phyloP scores from a whole-genome alignment of 2,888 invertebrate species.

The Ophion ellenae region DNA sequence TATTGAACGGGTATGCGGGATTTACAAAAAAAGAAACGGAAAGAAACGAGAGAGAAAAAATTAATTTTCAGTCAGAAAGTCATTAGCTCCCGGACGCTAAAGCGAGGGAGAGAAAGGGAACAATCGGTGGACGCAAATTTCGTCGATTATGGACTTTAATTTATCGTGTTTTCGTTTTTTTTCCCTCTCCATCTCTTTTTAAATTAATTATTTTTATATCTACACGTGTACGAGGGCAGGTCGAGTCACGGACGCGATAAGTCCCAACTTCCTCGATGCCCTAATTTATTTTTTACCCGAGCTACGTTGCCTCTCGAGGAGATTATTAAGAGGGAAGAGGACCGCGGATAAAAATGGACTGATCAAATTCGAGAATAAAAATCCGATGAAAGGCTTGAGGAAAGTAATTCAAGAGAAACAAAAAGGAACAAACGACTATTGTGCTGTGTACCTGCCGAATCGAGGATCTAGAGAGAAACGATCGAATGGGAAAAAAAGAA shows the following conservation, averaged over 20 bases:
- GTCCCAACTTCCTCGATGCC: background rate
- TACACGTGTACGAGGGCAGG: too few species aligned
- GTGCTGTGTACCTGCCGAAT: constrained; percentile 65
- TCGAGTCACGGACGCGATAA: background rate
- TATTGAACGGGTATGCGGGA: background rate
- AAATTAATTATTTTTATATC: too few species aligned
- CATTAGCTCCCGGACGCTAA: background rate
- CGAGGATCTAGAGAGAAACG: constrained; percentile 23
- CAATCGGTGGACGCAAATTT: background rate
- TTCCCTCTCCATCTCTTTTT: background rate
- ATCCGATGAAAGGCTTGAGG: constrained; percentile 9
- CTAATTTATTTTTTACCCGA: constrained; percentile 17
- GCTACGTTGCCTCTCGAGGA: background rate
- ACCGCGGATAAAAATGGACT: background rate
- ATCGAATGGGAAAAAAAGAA: background rate
- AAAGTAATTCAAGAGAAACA: background rate
- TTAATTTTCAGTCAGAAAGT: constrained; percentile 44
- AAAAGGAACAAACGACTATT: constrained; percentile 43
- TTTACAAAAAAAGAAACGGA: background rate
- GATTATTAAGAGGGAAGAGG: background rate
- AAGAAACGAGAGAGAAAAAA: constrained; percentile 29
- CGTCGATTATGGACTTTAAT: constrained; percentile 42
- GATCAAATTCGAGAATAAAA: constrained; percentile 11
- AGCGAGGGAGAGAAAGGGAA: background rate
- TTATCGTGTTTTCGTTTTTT: constrained; percentile 58